Conservation (phyloP, 2,797 vertebrate genomes). For the Sebastes cheni region DNA sequence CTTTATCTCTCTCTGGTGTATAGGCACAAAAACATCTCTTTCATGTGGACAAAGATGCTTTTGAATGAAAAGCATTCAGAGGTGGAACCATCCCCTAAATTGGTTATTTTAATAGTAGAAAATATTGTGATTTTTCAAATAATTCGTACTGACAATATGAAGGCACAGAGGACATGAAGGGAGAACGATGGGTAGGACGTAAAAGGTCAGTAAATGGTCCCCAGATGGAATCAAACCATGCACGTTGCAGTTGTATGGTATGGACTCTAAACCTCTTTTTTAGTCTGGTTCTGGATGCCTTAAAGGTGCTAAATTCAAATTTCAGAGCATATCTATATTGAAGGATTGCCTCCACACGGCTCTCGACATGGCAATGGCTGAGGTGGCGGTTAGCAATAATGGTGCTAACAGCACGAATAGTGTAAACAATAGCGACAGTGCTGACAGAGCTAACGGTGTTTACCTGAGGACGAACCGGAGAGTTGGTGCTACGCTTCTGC, state of each 20-base stretch:
- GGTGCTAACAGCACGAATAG: no score
- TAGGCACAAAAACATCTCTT: background rate
- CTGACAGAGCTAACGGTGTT: accelerated
- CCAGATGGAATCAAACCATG: background rate
- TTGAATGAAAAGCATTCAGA: background rate
- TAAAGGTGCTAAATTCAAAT: no score
- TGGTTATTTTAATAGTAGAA: background rate
- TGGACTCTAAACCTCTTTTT: background rate
- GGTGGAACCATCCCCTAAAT: background rate
- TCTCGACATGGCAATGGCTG: no score
- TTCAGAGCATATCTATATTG: no score
- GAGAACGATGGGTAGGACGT: background rate
- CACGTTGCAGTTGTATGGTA: background rate
- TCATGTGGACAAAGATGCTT: slow-evolving; percentile 1
- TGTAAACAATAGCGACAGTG: no score
- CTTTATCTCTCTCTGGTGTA: background rate
- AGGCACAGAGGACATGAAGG: background rate
- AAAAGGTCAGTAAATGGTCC: background rate
- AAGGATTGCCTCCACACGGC: no score
- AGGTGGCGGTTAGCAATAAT: accelerated
- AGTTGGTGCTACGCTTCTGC: no score
- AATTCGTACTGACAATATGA: background rate
- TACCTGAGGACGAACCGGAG: no score
- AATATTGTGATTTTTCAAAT: background rate
- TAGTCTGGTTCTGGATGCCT: no score